Base-by-base conservation (phyloP, 2,888 invertebrate genomes). In the Peribatodes rhomboidaria region DNA sequence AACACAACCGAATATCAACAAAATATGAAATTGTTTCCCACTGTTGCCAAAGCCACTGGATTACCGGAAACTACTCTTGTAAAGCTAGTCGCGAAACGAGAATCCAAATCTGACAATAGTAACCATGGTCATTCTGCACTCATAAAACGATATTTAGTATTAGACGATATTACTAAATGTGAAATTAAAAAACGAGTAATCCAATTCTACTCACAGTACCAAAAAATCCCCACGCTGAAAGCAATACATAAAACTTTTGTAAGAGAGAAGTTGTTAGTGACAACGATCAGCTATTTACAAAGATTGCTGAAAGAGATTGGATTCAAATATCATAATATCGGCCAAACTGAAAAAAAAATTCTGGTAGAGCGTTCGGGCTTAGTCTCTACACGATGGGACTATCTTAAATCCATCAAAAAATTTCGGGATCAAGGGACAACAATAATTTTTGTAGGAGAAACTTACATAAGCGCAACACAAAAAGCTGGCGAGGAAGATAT, bases 181-280 rank as follows among this genome's bases (percentile, higher is more conserved):
- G 52, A 59, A 14, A 22, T 59, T n/a, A 59, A 42, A 44, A n/a
- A 44, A 35, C 52, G 14, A 44, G 59, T 59, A 52, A 44, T 59
- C 9, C 52, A 53, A 46, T 60, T 53, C n/a, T 60, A 60, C 37
- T 20, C 27, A 46, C 16, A 46, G 10, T 53, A 60, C 10, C 35
- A 53, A 53, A 53, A 53, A 60, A n/a, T 27, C n/a, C 60, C 46
- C 22, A 46, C 46, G 1, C 22, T 46, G 22, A 46, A 22, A 46
- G n/a, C 46, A 13, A 44, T 44, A 46, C 22, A 22, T 13, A 46
- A 46, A 46, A 46, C 22, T 13, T 46, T 46, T 22, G n/a, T 46
- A 0, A 46, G 1, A 22, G n/a, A 46, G 20, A 46, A 46, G 2
- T n/a, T 22, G 7, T 22, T 46, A n/a, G 13, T 46, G 0, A 4